Percentiles rank a stretch among this genome's conserved stretches.
These are phyloP conservation scores for Paralinhomoeus sp. DNA, from an alignment of 2,888 invertebrate genomes.

Conservation along the genomic window DNA sequence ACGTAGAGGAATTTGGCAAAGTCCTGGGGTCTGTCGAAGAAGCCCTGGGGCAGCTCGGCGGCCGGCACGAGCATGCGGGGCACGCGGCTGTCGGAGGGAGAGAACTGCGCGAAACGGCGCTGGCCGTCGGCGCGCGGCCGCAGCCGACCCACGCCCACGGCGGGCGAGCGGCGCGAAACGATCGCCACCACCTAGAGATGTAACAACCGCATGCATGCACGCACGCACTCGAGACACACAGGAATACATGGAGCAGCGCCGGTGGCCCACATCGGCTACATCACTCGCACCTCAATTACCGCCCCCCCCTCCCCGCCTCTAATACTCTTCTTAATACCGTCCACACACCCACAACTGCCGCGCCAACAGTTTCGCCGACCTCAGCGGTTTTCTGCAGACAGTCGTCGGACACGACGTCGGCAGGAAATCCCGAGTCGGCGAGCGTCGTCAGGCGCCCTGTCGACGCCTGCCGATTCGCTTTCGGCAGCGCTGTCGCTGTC, in stretches of 20 bases:
- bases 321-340: too few relatives aligned
- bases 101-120: constrained; percentile 42
- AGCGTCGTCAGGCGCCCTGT: background rate
- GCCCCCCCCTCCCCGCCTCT: background rate
- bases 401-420: constrained; percentile 13
- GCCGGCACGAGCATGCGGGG: constrained; percentile 51
- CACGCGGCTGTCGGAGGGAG: constrained; percentile 45
- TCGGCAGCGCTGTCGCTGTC: too few relatives aligned
- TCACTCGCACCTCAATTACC: background rate
- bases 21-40: constrained; percentile 32
- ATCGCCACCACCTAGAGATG: constrained; percentile 45
- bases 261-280: background rate
- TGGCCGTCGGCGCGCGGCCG: constrained; percentile 36
- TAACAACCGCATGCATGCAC: background rate
- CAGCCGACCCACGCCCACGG: constrained; percentile 48
- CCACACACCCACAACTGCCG: too few relatives aligned
- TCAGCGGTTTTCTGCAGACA: constrained; percentile 29
- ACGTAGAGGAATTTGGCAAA: constrained; percentile 40
- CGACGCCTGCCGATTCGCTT: background rate
- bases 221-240: too few relatives aligned
- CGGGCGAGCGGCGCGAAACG: constrained; percentile 45
- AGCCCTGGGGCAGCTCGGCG: constrained; percentile 40
- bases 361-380: too few relatives aligned
- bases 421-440: background rate
- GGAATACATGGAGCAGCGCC: too few relatives aligned